Conservation (phyloP, 53 echinoderm and acorn worm genomes). For the Luidia sarsii region DNA sequence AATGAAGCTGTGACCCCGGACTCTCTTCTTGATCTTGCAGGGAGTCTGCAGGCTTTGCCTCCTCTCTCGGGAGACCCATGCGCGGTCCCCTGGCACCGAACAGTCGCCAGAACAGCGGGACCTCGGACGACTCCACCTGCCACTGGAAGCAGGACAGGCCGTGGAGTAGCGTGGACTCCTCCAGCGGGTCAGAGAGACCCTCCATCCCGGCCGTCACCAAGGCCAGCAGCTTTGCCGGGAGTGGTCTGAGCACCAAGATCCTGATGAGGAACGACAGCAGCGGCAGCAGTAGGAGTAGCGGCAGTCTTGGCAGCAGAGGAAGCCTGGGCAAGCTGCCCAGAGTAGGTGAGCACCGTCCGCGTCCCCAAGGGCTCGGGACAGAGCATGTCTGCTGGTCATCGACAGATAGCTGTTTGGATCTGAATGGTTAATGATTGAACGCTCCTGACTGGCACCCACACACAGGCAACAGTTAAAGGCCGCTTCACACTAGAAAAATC, state of each 20-base stretch:
- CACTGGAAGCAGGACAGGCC: conserved; percentile 93
- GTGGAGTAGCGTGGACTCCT: conserved; percentile 98
- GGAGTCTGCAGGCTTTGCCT: conserved; percentile 3
- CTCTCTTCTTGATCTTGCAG: background rate
- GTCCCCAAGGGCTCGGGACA: too few relatives aligned
- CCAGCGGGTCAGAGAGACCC: conserved; percentile 92
- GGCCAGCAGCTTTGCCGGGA: conserved; percentile 94
- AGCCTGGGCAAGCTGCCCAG: conserved; percentile 78
- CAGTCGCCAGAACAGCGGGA: conserved; percentile 93
- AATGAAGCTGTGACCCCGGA: too few relatives aligned
- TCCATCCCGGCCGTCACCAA: conserved; percentile 90
- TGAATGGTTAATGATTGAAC: too few relatives aligned
- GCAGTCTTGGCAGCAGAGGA: conserved; percentile 77
- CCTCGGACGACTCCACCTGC: conserved; percentile 87
- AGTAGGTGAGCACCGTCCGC: conserved; percentile 57
- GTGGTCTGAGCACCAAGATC: conserved; percentile 73
- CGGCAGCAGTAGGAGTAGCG: conserved; percentile 89
- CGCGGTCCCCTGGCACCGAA: conserved; percentile 54
- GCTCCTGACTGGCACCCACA: too few relatives aligned
- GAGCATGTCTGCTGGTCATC: too few relatives aligned
- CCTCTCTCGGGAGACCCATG: conserved; percentile 2
- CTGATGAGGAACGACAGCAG: conserved; percentile 92
- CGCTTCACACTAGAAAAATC: too few relatives aligned
- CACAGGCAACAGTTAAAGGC: too few relatives aligned
- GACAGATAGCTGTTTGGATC: too few relatives aligned